phyloP scores from a whole-genome alignment of 2,888 invertebrate species.

The Neoascia interrupta region DNA sequence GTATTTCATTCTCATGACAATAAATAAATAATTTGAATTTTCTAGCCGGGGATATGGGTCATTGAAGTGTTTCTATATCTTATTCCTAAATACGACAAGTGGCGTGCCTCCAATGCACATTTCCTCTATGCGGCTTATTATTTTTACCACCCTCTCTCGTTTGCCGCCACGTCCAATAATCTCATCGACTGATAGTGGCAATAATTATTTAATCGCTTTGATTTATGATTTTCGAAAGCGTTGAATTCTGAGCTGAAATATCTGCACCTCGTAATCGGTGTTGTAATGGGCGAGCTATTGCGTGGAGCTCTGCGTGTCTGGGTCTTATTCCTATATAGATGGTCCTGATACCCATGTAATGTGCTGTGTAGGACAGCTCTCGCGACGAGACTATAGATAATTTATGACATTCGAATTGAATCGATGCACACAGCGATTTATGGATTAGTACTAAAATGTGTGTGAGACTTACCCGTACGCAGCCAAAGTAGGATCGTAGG shows the following conservation, averaged over 20 bases:
- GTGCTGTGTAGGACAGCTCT: slow-evolving; percentile 5
- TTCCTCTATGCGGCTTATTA: not conserved
- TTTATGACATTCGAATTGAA: slow-evolving; percentile 58
- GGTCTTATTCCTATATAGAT: slow-evolving; percentile 10
- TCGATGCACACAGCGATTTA: slow-evolving; percentile 57
- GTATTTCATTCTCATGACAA: slow-evolving; percentile 32
- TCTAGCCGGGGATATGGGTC: slow-evolving; percentile 61
- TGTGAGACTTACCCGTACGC: slow-evolving; percentile 94
- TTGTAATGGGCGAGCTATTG: slow-evolving; percentile 25
- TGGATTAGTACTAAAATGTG: slow-evolving; percentile 32
- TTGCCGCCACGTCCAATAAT: slow-evolving; percentile 27
- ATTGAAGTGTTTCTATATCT: slow-evolving; percentile 17
- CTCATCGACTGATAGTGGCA: slow-evolving; percentile 57
- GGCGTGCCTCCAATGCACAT: slow-evolving; percentile 2
- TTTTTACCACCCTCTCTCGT: slow-evolving; percentile 2
- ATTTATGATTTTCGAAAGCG: slow-evolving; percentile 69
- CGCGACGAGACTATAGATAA: slow-evolving; percentile 20
- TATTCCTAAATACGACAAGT: slow-evolving; percentile 6
- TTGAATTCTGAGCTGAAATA: slow-evolving; percentile 42
- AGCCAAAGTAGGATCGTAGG: slow-evolving; percentile 94
- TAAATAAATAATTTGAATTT: slow-evolving; percentile 56
- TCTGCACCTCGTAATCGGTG: slow-evolving; percentile 34
- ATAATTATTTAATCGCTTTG: slow-evolving; percentile 72
- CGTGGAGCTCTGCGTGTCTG: not conserved
- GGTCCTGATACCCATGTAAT: slow-evolving; percentile 34